Evolutionary conservation across 2,888 invertebrate genomes (phyloP).

Genomic region (Sympetrum striolatum): DNA sequence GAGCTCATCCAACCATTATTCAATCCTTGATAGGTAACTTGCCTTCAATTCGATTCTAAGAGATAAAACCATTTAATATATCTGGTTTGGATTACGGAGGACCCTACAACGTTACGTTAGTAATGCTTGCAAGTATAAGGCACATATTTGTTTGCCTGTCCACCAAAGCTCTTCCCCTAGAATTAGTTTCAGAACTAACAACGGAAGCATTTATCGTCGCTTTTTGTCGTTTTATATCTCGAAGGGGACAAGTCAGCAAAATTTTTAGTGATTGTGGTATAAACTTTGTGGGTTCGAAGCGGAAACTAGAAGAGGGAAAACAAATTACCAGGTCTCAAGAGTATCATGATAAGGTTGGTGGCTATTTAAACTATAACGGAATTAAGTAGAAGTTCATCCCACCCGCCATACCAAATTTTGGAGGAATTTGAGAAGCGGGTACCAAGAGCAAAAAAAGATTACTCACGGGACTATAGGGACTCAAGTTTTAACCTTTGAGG

Average conservation of each 20-base stretch:
- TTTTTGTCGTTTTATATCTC: slow-evolving; percentile 52
- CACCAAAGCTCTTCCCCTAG: slow-evolving; percentile 54
- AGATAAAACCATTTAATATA: too few species aligned
- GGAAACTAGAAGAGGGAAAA: slow-evolving; percentile 33
- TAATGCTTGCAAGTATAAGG: slow-evolving; percentile 48
- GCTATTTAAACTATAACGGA: neutral
- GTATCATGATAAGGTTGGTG: neutral
- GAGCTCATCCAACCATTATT: slow-evolving; percentile 5
- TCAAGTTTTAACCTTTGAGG: neutral
- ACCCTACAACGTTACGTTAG: slow-evolving; percentile 44
- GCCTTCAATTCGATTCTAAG: slow-evolving; percentile 37
- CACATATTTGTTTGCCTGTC: slow-evolving; percentile 53
- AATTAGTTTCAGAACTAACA: slow-evolving; percentile 53
- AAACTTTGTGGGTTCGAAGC: slow-evolving; percentile 54
- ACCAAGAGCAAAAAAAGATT: neutral
- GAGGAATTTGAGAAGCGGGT: neutral
- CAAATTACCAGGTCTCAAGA: too few species aligned
- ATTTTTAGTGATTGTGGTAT: slow-evolving; percentile 55
- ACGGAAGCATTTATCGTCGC: slow-evolving; percentile 54
- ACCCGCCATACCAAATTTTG: neutral
- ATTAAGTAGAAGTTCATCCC: neutral
- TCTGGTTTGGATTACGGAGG: too few species aligned
- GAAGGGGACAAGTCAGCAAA: slow-evolving; percentile 52
- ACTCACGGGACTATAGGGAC: neutral
- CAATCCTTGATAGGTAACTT: slow-evolving; percentile 48